Base-by-base conservation (phyloP, 1,140 invertebrate genomes). In the Cotesia chilonis region DNA sequence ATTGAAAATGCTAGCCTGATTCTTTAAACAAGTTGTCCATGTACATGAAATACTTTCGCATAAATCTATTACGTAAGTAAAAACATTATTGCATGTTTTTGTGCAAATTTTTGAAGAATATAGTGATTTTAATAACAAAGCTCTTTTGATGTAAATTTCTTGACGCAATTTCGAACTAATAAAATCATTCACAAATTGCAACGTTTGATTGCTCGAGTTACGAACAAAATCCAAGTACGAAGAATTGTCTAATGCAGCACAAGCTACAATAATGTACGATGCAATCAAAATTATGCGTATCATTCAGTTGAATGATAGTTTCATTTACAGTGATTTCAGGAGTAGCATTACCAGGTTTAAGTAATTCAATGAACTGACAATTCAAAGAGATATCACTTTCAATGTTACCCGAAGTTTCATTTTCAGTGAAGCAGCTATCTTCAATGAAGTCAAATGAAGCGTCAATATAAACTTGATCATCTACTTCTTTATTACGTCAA, bases 111-210 rank as follows among this genome's bases (percentile, higher is more conserved):
- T 55, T 14, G 14, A 55, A 55, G 12, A 3, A 55, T 55, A 55
- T 6, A 55, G n/a, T 55, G 54, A 55, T 55, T 55, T 55, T 55
- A 55, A 20, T 55, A 55, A 55, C 41, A 47, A 47, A 14, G 54
- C 17, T 55, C 54, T 47, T 10, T 47, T 47, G 10, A 10, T 6
- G 17, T 55, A 55, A 55, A 55, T 55, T n/a, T 55, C 12, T 4
- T 9, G 0, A n/a, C 12, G 17, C 12, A n/a, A 55, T 20, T 55
- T 20, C 54, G n/a, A 14, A 14, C n/a, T 20, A 12, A 55, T 55
- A 55, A 55, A 55, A 55, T n/a, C 54, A n/a, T 12, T n/a, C 5
- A 55, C n/a, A n/a, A 55, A 55, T 55, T 55, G 5, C 5, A 55
- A 14, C 5, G 54, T 55, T 55, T 55, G 9, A 14, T 55, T 55